Conservation (phyloP, 2,113 vertebrate species). For the Chloroceryle aenea region DNA sequence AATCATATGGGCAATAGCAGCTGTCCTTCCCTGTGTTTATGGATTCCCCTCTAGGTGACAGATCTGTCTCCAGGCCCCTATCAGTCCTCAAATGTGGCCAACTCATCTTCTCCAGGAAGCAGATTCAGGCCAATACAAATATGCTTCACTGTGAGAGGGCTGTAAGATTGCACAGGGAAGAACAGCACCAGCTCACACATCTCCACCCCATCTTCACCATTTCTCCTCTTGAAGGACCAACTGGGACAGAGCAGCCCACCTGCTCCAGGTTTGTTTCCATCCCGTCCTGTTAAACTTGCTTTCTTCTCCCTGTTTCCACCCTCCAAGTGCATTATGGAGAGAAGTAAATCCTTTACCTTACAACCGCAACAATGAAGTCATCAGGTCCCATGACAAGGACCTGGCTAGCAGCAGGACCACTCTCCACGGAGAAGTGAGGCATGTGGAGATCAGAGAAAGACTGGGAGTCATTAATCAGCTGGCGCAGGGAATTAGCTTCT, state of each 20-base stretch:
- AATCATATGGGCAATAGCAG: background rate
- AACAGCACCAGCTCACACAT: background rate
- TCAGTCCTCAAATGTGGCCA: background rate
- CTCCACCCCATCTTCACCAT: background rate
- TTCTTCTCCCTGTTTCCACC: background rate
- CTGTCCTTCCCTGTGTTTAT: background rate
- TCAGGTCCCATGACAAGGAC: slow-evolving; percentile 96
- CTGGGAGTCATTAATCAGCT: slow-evolving; percentile 90
- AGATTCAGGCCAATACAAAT: background rate
- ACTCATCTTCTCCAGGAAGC: background rate
- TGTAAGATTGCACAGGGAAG: background rate
- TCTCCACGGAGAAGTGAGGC: slow-evolving; percentile 76
- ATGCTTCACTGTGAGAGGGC: background rate
- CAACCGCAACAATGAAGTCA: slow-evolving; percentile 91
- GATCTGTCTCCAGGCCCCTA: background rate
- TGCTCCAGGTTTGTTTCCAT: background rate
- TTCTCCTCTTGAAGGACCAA: background rate
- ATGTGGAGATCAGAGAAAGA: slow-evolving; percentile 76
- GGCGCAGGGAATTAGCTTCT: slow-evolving; percentile 82
- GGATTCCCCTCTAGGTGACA: background rate
- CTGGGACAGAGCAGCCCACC: background rate
- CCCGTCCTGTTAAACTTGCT: background rate
- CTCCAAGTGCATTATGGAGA: background rate
- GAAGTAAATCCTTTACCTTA: slow-evolving; percentile 80
- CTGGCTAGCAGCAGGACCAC: slow-evolving; percentile 83